Conservation (phyloP, 2,797 vertebrate species). For the Buphagus erythrorhynchus region DNA sequence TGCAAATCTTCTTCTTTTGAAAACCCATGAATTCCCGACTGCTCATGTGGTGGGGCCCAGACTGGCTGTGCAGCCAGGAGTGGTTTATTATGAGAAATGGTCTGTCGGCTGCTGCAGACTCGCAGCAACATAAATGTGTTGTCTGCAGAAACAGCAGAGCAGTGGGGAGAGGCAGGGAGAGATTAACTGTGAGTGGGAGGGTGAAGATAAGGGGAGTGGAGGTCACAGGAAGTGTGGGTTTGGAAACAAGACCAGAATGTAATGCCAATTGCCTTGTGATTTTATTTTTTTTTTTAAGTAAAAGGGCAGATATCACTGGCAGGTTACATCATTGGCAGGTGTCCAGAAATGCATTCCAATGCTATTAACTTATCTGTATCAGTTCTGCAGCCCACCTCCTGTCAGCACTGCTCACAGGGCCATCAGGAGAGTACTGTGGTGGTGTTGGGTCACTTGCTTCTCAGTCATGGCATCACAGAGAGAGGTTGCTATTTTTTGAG, state of each 20-base stretch:
- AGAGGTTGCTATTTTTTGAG: neutral
- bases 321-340: neutral
- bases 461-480: neutral
- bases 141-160: neutral
- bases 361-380: neutral
- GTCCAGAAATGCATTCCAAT: neutral
- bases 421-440: neutral
- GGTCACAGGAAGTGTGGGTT: slow-evolving; percentile 17
- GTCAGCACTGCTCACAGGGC: neutral
- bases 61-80: neutral
- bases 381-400: neutral
- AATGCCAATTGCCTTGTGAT: neutral
- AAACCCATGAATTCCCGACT: fast-evolving
- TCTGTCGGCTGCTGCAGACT: slow-evolving; percentile 3
- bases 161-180: neutral
- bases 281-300: neutral
- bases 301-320: neutral
- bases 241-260: slow-evolving; percentile 17
- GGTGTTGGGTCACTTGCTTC: neutral
- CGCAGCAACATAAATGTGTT: neutral
- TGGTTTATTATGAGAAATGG: slow-evolving; percentile 49
- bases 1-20: neutral
- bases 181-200: slow-evolving; percentile 11
- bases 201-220: neutral
- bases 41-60: fast-evolving